Evolutionary conservation across 2,888 invertebrate genomes (phyloP).

Genomic region (Drosophila histrio): DNA sequence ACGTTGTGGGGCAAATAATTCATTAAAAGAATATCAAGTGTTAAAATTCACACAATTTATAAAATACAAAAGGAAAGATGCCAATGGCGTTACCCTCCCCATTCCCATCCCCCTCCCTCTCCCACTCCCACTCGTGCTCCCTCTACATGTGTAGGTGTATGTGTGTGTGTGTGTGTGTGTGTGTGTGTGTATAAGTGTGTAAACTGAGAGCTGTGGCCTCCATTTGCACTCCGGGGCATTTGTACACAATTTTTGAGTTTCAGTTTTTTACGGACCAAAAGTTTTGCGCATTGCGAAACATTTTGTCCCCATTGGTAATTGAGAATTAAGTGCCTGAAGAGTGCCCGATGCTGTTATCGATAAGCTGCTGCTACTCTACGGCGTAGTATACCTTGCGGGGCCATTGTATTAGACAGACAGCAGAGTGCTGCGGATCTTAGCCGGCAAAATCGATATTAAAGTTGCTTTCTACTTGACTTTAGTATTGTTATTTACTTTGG

Average conservation of each 20-base stretch:
- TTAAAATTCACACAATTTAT: slow-evolving; percentile 79
- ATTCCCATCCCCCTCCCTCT: not conserved
- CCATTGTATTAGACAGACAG: slow-evolving; percentile 7
- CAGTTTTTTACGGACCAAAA: slow-evolving; percentile 41
- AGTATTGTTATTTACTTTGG: not conserved
- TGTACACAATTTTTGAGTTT: slow-evolving; percentile 52
- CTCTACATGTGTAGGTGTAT: not conserved
- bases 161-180: slow-evolving; percentile 3
- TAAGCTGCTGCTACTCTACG: slow-evolving; percentile 16
- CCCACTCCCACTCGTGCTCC: too few species aligned
- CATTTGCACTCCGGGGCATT: slow-evolving; percentile 51
- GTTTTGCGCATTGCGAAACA: slow-evolving; percentile 48
- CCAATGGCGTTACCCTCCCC: slow-evolving; percentile 46
- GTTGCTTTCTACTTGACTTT: not conserved
- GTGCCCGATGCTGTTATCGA: slow-evolving; percentile 38
- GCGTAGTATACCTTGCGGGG: not conserved
- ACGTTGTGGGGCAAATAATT: slow-evolving; percentile 67
- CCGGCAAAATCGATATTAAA: slow-evolving; percentile 8
- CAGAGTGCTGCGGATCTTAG: not conserved
- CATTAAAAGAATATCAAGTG: slow-evolving; percentile 78
- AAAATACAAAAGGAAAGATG: slow-evolving; percentile 64
- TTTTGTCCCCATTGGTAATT: slow-evolving; percentile 46
- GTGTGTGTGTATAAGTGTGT: slow-evolving; percentile 3
- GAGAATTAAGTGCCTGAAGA: slow-evolving; percentile 50
- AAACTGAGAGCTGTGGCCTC: slow-evolving; percentile 26